phyloP scores from a whole-genome alignment of 2,113 vertebrate genomes.

The Platycercus adscitus region DNA sequence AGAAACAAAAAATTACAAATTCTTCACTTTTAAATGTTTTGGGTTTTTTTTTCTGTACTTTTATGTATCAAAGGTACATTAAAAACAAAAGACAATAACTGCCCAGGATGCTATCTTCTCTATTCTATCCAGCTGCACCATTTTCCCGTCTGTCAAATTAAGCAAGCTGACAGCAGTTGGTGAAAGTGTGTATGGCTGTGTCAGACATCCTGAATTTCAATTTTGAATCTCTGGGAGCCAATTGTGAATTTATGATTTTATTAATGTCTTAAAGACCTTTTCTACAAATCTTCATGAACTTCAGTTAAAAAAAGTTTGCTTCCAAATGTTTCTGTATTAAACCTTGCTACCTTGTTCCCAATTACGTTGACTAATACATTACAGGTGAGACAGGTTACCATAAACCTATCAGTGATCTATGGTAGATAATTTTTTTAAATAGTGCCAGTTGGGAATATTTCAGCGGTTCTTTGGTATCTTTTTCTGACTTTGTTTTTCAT shows the following conservation, averaged over 20 bases:
- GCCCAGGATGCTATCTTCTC: background rate
- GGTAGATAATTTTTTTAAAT: background rate
- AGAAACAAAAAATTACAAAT: background rate
- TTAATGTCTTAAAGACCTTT: background rate
- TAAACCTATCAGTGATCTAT: background rate
- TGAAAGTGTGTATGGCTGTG: background rate
- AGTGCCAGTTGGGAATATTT: background rate
- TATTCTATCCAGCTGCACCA: background rate
- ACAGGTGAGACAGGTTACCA: background rate
- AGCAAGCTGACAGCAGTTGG: background rate
- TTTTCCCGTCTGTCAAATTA: background rate
- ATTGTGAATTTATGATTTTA: background rate
- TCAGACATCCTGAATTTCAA: background rate
- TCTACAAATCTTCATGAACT: background rate
- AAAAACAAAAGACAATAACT: background rate
- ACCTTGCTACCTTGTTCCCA: background rate
- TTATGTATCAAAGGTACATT: background rate
- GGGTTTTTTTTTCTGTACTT: fast-evolving
- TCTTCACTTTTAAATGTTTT: background rate
- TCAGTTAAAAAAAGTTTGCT: background rate
- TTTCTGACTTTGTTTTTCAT: background rate
- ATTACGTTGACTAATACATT: background rate
- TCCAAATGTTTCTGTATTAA: background rate
- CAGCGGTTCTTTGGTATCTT: background rate
- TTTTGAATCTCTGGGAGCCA: background rate